These are phyloP conservation scores for Thysanoteuthis rhombus DNA, from an alignment of 2,888 invertebrate species.

Conservation along the genomic window DNA sequence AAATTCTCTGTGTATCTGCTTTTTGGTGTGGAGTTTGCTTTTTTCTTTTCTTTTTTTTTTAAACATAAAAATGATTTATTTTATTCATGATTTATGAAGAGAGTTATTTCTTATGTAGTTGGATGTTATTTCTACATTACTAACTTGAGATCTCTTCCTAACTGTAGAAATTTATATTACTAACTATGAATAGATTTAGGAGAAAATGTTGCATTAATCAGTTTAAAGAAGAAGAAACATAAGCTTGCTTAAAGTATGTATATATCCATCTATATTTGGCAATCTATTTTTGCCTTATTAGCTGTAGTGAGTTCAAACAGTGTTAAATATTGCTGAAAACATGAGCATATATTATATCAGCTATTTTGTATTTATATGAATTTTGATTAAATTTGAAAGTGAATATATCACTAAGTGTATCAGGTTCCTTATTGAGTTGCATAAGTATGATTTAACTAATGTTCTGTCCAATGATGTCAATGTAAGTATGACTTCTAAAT, in stretches of 20 bases:
- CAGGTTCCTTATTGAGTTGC: background rate
- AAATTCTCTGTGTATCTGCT: too few relatives aligned
- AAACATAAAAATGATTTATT: background rate
- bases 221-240: background rate
- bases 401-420: background rate
- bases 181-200: background rate
- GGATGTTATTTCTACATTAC: background rate
- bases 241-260: background rate
- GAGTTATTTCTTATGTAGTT: background rate
- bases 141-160: background rate
- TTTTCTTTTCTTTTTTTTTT: background rate
- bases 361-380: background rate
- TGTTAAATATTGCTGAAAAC: background rate
- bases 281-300: background rate
- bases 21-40: background rate
- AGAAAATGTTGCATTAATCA: background rate
- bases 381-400: background rate
- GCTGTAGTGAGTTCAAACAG: background rate
- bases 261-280: background rate
- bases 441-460: background rate
- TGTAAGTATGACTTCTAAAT: background rate
- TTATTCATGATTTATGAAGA: background rate
- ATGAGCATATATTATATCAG: background rate
- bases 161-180: background rate
- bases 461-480: background rate